Evolutionary conservation across 2,113 vertebrate genomes (phyloP).

Genomic region (Egretta garzetta): DNA sequence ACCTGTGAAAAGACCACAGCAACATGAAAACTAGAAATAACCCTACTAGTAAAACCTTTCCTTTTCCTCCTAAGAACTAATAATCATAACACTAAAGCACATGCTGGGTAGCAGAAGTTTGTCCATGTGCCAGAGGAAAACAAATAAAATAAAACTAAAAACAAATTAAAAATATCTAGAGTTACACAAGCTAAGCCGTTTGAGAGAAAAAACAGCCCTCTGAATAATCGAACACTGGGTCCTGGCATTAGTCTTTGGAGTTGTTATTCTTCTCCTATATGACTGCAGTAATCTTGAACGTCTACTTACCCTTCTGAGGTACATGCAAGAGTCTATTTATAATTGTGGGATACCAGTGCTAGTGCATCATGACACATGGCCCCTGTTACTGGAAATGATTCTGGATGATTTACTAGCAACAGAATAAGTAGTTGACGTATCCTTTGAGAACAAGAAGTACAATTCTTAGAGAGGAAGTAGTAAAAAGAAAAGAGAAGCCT

Average conservation of each 20-base stretch:
- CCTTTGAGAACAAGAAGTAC: neutral
- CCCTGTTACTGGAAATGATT: constrained; percentile 47
- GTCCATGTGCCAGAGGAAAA: neutral
- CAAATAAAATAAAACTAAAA: neutral
- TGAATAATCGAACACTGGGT: neutral
- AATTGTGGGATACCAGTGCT: constrained; percentile 9
- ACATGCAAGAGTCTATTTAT: constrained; percentile 50
- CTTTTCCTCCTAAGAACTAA: neutral
- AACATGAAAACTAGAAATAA: neutral
- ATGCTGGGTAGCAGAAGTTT: neutral
- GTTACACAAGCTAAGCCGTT: neutral
- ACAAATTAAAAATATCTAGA: neutral
- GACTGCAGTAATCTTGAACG: neutral
- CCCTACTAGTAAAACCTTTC: neutral
- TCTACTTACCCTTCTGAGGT: constrained; percentile 11
- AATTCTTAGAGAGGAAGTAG: neutral
- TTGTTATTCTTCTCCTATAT: neutral
- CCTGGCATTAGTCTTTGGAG: constrained; percentile 5
- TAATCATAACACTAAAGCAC: neutral
- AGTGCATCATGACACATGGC: neutral
- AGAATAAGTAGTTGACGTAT: neutral
- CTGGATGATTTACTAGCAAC: neutral
- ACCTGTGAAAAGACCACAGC: neutral
- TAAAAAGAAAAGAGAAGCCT: neutral
- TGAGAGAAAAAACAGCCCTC: constrained; percentile 25